Conservation (phyloP, 2,888 invertebrate genomes). For the Acholoe squamosa region DNA sequence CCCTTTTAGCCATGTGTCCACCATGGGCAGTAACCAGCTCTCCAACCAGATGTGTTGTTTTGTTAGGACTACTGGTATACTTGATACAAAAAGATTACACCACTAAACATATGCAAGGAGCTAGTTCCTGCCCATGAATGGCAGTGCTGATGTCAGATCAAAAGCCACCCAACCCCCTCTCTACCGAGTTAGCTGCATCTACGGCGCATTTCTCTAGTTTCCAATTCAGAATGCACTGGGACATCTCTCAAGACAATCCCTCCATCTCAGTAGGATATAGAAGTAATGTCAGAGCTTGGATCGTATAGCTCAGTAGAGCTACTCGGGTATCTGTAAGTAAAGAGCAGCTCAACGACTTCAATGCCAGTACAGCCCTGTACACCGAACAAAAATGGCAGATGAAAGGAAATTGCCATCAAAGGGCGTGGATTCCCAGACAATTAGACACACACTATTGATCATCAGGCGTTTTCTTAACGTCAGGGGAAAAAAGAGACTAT, state of each 20-base stretch:
- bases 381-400: neutral
- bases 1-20: no score
- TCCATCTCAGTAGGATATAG: neutral
- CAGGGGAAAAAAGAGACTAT: neutral
- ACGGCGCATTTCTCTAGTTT: no score
- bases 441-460: constrained; percentile 42
- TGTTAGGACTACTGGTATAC: no score
- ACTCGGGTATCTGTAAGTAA: neutral
- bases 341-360: neutral
- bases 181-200: no score
- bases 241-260: neutral
- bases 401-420: constrained; percentile 44
- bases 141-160: no score
- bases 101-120: no score
- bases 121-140: no score
- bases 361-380: neutral
- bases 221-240: no score
- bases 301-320: neutral
- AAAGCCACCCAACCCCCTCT: no score
- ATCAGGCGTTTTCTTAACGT: neutral
- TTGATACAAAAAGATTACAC: no score
- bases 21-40: no score
- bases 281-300: neutral
- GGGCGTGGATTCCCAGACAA: constrained; percentile 24
- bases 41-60: no score